Evolutionary conservation across 2,888 invertebrate species (phyloP).

Genomic region (Drosophila acutilabella): DNA sequence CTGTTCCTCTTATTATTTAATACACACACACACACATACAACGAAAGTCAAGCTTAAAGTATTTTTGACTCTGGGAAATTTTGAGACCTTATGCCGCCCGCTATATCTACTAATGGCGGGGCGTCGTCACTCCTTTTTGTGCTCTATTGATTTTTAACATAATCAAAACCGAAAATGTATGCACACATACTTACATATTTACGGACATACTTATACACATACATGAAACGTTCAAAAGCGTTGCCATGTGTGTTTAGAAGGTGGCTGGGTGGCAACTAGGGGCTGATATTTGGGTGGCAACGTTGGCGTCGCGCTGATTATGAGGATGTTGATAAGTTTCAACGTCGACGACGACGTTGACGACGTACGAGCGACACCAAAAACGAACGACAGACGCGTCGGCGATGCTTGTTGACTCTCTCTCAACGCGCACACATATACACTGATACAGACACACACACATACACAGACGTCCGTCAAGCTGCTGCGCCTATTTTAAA

Average conservation of each 20-base stretch:
- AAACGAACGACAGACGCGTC: constrained; percentile 49
- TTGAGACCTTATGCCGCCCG: constrained; percentile 15
- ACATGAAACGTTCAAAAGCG: constrained; percentile 54
- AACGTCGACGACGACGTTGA: constrained; percentile 48
- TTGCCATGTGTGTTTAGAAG: constrained; percentile 59
- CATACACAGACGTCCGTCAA: constrained; percentile 52
- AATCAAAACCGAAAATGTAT: constrained; percentile 80
- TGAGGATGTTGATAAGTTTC: constrained; percentile 81
- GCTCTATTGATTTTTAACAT: constrained; percentile 84
- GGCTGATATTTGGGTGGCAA: constrained; percentile 52
- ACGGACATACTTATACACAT: constrained; percentile 32
- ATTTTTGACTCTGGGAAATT: constrained; percentile 32
- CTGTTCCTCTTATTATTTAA: constrained; percentile 24
- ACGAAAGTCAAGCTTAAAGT: constrained; percentile 45
- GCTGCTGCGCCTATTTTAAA: constrained; percentile 75
- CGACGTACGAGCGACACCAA: constrained; percentile 35
- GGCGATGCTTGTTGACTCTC: constrained; percentile 58
- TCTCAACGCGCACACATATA: constrained; percentile 29
- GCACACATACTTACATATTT: constrained; percentile 49
- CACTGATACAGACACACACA: constrained; percentile 27
- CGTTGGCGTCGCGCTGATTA: constrained; percentile 74
- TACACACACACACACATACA: constrained; percentile 11
- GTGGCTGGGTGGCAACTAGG: constrained; percentile 26
- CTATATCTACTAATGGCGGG: constrained; percentile 30
- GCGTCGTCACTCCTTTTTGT: constrained; percentile 79